phyloP scores from a whole-genome alignment of 1,140 invertebrate species.

The Trigoniulus corallinus region DNA sequence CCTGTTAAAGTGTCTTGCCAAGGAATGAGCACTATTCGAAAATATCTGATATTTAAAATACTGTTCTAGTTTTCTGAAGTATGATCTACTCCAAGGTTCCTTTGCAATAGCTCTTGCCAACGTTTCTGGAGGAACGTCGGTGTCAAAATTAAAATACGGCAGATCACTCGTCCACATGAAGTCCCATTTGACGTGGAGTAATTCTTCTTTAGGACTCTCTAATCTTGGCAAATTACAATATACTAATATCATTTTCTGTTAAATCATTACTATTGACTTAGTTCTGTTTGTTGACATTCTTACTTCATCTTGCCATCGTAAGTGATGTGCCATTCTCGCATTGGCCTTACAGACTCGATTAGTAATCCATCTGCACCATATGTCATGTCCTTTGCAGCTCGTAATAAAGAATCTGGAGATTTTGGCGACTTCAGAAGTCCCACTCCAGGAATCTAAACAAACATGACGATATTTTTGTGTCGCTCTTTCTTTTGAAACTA shows the following conservation, averaged over 20 bases:
- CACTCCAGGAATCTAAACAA: conserved; percentile 34
- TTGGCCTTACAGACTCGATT: conserved; percentile 39
- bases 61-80: conserved; percentile 43
- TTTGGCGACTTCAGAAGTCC: conserved; percentile 43
- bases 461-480: neutral
- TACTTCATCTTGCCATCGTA: conserved; percentile 46
- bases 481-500: neutral
- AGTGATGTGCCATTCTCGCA: conserved; percentile 43
- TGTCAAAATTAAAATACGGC: conserved; percentile 42
- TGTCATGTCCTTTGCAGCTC: conserved; percentile 18
- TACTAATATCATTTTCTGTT: neutral
- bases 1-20: too few species aligned
- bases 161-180: conserved; percentile 24
- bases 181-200: conserved; percentile 21
- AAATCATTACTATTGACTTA: too few species aligned
- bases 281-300: too few species aligned
- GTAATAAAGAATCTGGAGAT: conserved; percentile 42
- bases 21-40: too few species aligned
- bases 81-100: conserved; percentile 44
- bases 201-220: neutral
- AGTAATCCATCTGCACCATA: conserved; percentile 46
- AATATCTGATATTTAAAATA: conserved; percentile 21
- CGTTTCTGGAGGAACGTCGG: conserved; percentile 36
- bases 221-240: neutral
- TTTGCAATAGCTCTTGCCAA: conserved; percentile 41